phyloP scores from a whole-genome alignment of 2,113 vertebrate genomes.

The Alouatta palliata region DNA sequence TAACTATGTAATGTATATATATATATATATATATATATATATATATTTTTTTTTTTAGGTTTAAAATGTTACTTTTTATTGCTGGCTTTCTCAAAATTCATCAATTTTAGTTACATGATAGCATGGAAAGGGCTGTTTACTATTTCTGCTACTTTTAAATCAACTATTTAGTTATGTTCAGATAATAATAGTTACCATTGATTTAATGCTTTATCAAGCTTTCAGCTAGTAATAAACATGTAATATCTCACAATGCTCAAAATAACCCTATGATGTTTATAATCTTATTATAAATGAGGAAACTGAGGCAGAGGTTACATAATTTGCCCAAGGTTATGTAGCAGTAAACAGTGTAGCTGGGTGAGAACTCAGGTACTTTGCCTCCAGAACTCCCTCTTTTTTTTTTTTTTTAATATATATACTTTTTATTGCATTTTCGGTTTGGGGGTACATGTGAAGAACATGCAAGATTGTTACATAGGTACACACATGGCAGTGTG shows the following conservation, averaged over 20 bases:
- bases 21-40: too few species aligned
- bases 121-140: not conserved
- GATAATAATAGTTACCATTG: not conserved
- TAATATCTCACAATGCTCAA: not conserved
- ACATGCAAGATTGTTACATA: too few species aligned
- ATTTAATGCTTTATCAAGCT: not conserved
- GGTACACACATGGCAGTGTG: too few species aligned
- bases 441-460: too few species aligned
- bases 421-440: too few species aligned
- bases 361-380: not conserved
- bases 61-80: not conserved
- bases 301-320: not conserved
- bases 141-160: constrained; percentile 13
- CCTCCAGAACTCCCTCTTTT: not conserved
- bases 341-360: not conserved
- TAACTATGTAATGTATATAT: too few species aligned
- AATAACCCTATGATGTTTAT: not conserved
- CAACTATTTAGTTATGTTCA: not conserved
- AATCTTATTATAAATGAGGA: not conserved
- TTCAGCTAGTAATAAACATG: not conserved
- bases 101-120: not conserved
- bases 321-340: not conserved
- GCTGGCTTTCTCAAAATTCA: not conserved
- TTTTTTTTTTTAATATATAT: too few species aligned
- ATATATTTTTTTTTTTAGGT: too few species aligned